phyloP scores from a whole-genome alignment of 2,113 vertebrate species.

The Falcunculus frontatus region DNA sequence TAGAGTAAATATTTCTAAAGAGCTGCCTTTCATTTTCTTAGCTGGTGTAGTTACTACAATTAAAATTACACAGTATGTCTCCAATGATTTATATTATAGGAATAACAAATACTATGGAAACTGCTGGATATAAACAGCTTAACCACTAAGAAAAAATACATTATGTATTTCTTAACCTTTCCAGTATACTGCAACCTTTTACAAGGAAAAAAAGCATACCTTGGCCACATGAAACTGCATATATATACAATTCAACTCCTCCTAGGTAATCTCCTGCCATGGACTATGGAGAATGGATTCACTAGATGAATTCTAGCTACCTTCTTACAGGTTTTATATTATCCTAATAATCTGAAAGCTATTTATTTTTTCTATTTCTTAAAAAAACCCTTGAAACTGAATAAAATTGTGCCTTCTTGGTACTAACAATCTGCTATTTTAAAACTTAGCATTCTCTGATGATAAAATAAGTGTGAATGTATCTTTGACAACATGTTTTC shows the following conservation, averaged over 20 bases:
- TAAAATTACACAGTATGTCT: neutral
- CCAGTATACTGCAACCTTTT: neutral
- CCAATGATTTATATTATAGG: neutral
- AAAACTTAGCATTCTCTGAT: neutral
- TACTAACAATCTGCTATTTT: neutral
- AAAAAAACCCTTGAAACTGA: neutral
- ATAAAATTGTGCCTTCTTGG: neutral
- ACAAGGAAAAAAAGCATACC: neutral
- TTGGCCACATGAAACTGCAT: neutral
- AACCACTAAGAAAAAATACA: neutral
- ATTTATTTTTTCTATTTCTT: neutral
- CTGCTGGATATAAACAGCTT: neutral
- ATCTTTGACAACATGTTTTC: neutral
- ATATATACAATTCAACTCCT: neutral
- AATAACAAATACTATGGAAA: slow-evolving; percentile 12
- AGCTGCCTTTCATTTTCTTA: neutral
- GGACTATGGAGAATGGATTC: neutral
- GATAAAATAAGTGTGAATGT: neutral
- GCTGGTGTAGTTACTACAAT: neutral
- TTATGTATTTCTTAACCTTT: slow-evolving; percentile 19
- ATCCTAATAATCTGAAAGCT: neutral
- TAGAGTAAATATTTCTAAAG: neutral
- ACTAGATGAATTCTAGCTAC: neutral
- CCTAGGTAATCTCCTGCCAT: neutral
- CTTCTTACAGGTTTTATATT: neutral